These are phyloP conservation scores for Latheticus oryzae DNA, from an alignment of 2,888 invertebrate genomes.

Conservation along the genomic window DNA sequence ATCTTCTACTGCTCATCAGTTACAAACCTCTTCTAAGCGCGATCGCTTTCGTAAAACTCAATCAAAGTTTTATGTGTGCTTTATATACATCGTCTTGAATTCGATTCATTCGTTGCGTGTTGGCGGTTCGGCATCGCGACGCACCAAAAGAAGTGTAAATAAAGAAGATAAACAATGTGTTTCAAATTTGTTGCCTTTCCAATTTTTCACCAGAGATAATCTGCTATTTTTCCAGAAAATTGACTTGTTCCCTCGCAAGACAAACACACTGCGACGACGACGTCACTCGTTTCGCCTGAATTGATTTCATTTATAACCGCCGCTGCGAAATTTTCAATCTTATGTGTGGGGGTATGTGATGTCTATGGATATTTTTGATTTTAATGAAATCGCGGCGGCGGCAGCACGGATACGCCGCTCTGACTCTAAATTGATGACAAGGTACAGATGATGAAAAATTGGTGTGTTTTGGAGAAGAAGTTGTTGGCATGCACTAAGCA, in stretches of 20 bases:
- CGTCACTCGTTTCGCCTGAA: conserved; percentile 52
- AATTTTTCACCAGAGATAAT: conserved; percentile 59
- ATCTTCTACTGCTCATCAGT: neutral
- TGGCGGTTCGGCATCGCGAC: conserved; percentile 19
- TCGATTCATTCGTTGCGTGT: conserved; percentile 37
- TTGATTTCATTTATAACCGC: conserved; percentile 62
- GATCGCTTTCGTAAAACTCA: conserved; percentile 36
- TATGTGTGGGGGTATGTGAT: too few relatives aligned
- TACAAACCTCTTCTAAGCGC: neutral
- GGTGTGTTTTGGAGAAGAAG: too few relatives aligned
- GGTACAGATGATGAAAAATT: conserved; percentile 43
- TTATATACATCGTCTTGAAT: conserved; percentile 30
- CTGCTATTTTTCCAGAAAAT: conserved; percentile 60
- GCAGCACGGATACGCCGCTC: conserved; percentile 18
- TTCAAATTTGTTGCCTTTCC: conserved; percentile 59
- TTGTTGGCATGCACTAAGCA: too few relatives aligned
- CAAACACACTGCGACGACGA: conserved; percentile 54
- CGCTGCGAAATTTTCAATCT: conserved; percentile 58
- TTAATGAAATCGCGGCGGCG: conserved; percentile 47
- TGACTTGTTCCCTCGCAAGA: conserved; percentile 57
- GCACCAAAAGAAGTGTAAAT: conserved; percentile 51
- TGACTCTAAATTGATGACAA: too few relatives aligned
- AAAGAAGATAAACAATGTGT: conserved; percentile 58
- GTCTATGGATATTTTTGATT: conserved; percentile 39
- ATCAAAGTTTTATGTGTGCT: conserved; percentile 40